Conservation (phyloP, 2,113 vertebrate species). For the Todiramphus chloris region DNA sequence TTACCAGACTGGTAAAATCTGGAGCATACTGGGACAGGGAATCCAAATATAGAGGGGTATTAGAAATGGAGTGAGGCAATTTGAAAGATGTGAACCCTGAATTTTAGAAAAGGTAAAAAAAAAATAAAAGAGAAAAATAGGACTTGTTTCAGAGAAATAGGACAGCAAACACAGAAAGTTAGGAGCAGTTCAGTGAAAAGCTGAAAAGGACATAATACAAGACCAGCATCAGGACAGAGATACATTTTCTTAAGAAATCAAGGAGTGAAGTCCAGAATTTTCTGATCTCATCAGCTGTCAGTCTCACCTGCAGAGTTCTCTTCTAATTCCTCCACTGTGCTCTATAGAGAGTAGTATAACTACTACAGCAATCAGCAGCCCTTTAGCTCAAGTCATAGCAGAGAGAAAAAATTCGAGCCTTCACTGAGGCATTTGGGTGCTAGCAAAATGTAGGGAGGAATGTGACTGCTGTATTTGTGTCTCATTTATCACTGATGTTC, state of each 20-base stretch:
- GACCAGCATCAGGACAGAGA: not conserved
- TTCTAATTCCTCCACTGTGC: not conserved
- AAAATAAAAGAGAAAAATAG: not conserved
- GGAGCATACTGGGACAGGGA: not conserved
- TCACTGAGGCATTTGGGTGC: not conserved
- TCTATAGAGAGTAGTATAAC: not conserved
- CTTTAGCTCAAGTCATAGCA: not conserved
- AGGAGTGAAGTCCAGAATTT: not conserved
- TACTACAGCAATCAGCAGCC: not conserved
- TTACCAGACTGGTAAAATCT: not conserved
- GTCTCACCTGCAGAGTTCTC: not conserved
- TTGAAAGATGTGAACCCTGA: not conserved
- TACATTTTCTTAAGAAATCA: not conserved
- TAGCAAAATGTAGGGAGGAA: not conserved
- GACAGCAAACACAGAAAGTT: not conserved
- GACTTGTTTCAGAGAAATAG: not conserved
- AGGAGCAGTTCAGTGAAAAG: not conserved
- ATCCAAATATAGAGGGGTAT: rapidly evolving
- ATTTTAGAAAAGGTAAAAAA: not conserved
- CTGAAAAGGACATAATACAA: not conserved
- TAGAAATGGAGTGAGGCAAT: not conserved
- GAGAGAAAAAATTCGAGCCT: not conserved
- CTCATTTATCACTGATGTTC: not conserved
- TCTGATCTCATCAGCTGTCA: not conserved
- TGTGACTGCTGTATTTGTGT: not conserved